phyloP scores from a whole-genome alignment of 2,113 vertebrate genomes.

The Larimichthys crocea region DNA sequence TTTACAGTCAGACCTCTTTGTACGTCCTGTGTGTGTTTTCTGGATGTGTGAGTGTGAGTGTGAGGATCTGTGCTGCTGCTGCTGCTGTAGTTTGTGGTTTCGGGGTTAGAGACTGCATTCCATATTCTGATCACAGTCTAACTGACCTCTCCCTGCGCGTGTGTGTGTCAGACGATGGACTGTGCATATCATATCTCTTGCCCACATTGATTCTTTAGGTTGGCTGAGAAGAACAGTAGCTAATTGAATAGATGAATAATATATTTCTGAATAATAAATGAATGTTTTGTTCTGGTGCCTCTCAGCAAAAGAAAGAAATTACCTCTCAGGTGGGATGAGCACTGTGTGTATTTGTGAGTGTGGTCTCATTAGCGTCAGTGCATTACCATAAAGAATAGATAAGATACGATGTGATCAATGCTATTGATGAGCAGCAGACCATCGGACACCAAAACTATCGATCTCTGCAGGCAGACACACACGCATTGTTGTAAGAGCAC shows the following conservation, averaged over 20 bases:
- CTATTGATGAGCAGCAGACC: slow-evolving; percentile 70
- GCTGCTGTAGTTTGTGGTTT: slow-evolving; percentile 39
- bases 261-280: slow-evolving; percentile 82
- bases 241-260: slow-evolving; percentile 83
- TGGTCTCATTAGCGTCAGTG: slow-evolving; percentile 65
- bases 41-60: neutral
- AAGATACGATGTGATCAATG: slow-evolving; percentile 72
- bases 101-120: slow-evolving; percentile 43
- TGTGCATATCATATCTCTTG: slow-evolving; percentile 71
- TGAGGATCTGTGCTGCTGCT: slow-evolving; percentile 11
- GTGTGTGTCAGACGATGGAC: slow-evolving; percentile 56
- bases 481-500: slow-evolving; percentile 32
- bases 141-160: slow-evolving; percentile 68
- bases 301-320: slow-evolving; percentile 74
- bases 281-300: slow-evolving; percentile 81
- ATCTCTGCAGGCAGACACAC: slow-evolving; percentile 35
- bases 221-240: slow-evolving; percentile 73
- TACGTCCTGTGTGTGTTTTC: neutral
- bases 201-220: slow-evolving; percentile 79
- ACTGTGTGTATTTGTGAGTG: slow-evolving; percentile 21
- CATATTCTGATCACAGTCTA: slow-evolving; percentile 68
- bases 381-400: slow-evolving; percentile 73
- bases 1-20: neutral
- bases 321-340: slow-evolving; percentile 76
- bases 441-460: slow-evolving; percentile 50